Conservation (phyloP, 2,797 vertebrate genomes). For the Enteromius mattozi region DNA sequence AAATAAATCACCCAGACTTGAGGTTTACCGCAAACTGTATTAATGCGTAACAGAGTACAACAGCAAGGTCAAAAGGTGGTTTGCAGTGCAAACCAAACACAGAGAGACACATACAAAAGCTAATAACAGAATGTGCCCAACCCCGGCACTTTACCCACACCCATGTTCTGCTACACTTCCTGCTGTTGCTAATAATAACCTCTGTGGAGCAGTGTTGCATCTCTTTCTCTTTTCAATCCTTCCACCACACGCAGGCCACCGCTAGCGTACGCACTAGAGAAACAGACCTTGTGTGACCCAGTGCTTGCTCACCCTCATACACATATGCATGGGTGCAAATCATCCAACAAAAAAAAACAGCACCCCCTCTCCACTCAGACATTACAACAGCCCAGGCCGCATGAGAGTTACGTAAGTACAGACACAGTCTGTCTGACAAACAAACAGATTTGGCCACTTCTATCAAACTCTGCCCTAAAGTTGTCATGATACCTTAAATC, state of each 20-base stretch:
- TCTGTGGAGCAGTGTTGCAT: slow-evolving; percentile 26
- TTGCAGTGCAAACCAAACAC: slow-evolving; percentile 29
- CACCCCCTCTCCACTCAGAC: slow-evolving; percentile 14
- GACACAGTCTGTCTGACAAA: slow-evolving; percentile 11
- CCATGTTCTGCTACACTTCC: slow-evolving; percentile 49
- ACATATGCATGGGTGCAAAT: slow-evolving; percentile 15
- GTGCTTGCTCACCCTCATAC: neutral
- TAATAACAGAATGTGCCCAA: slow-evolving; percentile 36
- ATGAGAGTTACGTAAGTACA: slow-evolving; percentile 40
- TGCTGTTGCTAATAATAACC: slow-evolving; percentile 55
- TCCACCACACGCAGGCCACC: neutral
- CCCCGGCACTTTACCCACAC: slow-evolving; percentile 22
- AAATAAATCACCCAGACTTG: slow-evolving; percentile 4
- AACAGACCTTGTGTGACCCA: slow-evolving; percentile 2
- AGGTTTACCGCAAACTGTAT: slow-evolving; percentile 27
- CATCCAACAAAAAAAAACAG: slow-evolving; percentile 18
- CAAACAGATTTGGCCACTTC: slow-evolving; percentile 20
- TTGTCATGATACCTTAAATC: neutral
- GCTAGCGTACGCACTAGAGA: slow-evolving; percentile 6
- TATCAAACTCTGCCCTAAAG: slow-evolving; percentile 8
- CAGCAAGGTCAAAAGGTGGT: slow-evolving; percentile 27
- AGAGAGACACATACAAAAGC: slow-evolving; percentile 27
- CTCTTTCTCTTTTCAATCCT: slow-evolving; percentile 8
- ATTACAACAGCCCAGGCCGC: slow-evolving; percentile 19
- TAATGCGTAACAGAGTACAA: neutral